These are phyloP conservation scores for Tinamus major DNA, from an alignment of 2,797 vertebrate species.

Conservation along the genomic window DNA sequence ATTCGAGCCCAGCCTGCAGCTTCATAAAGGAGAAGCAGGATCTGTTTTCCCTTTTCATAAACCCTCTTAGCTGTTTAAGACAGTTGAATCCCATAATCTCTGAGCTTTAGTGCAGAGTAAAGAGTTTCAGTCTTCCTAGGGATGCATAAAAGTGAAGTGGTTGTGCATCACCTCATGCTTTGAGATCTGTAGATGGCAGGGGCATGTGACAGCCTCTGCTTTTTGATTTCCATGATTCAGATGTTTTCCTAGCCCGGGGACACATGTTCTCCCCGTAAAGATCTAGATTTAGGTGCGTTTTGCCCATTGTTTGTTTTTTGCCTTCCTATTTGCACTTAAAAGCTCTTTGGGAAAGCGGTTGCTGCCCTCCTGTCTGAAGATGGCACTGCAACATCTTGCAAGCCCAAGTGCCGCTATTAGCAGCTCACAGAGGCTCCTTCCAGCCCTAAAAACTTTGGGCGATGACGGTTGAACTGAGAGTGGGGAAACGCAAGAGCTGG, in stretches of 20 bases:
- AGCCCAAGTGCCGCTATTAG: fast-evolving
- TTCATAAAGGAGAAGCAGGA: not conserved
- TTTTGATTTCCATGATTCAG: not conserved
- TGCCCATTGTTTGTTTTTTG: fast-evolving
- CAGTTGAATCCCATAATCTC: not conserved
- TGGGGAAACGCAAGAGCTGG: not conserved
- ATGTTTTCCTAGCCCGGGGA: not conserved
- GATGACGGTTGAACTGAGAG: not conserved
- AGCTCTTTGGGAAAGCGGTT: fast-evolving
- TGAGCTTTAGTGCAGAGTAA: not conserved
- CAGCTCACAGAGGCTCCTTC: not conserved
- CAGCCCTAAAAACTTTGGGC: not conserved
- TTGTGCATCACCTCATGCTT: fast-evolving
- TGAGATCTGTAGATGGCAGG: not conserved
- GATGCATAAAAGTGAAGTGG: not conserved
- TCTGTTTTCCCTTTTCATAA: not conserved
- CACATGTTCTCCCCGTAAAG: not conserved
- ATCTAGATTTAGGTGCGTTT: not conserved
- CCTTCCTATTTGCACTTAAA: fast-evolving
- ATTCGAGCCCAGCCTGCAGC: not conserved
- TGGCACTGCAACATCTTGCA: slow-evolving; percentile 67
- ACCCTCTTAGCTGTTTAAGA: not conserved
- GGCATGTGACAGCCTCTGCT: not conserved
- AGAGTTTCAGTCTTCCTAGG: not conserved
- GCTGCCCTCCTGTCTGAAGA: slow-evolving; percentile 65